These are phyloP conservation scores for Vulpes vulpes DNA, from an alignment of 2,113 vertebrate species.

Conservation along the genomic window DNA sequence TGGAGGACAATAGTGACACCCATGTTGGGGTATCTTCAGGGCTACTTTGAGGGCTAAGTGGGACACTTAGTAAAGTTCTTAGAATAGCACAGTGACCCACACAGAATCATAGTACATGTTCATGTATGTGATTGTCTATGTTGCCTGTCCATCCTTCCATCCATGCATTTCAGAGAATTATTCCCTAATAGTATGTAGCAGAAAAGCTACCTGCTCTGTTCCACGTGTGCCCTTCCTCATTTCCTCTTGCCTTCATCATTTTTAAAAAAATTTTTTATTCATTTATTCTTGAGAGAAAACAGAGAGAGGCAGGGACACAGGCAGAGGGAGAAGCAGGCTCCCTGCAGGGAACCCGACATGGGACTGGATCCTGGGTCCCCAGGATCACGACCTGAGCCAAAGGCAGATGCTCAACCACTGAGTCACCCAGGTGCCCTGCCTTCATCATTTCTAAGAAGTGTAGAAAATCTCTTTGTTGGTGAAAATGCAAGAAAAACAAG, in stretches of 20 bases:
- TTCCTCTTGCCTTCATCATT: not conserved
- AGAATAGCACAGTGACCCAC: not conserved
- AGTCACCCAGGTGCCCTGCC: not conserved
- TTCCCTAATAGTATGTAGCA: not conserved
- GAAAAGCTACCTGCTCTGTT: not conserved
- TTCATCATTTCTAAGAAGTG: not conserved
- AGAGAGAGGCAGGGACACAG: too few relatives aligned
- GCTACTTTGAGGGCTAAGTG: constrained; percentile 6
- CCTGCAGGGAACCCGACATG: too few relatives aligned
- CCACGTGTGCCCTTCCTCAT: not conserved
- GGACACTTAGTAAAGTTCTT: not conserved
- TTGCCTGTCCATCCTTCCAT: not conserved
- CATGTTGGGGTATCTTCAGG: not conserved
- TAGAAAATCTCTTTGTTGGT: not conserved
- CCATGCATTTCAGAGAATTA: not conserved
- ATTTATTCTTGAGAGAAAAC: too few relatives aligned
- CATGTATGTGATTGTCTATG: not conserved
- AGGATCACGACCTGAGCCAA: too few relatives aligned
- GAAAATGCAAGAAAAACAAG: not conserved
- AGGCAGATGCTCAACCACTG: too few relatives aligned
- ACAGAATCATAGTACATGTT: not conserved
- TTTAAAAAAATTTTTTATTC: not conserved
- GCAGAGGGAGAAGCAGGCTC: too few relatives aligned
- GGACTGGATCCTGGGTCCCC: too few relatives aligned
- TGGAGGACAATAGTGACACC: not conserved